Evolutionary conservation across 2,888 invertebrate genomes (phyloP).

Genomic region (Andrena marginata): DNA sequence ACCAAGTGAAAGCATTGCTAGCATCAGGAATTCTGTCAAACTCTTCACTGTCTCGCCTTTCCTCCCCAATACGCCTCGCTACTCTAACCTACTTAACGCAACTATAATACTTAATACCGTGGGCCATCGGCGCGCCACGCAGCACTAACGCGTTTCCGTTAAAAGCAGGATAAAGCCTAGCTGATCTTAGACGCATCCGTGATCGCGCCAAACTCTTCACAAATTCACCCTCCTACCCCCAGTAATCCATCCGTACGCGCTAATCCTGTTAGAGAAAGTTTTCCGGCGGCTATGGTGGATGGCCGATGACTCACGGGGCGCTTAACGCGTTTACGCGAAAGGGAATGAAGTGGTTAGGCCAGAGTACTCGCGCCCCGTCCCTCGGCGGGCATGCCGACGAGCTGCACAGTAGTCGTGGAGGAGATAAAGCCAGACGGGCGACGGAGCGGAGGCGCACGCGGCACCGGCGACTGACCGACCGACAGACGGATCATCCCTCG

Average conservation of each 20-base stretch:
- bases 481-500: slow-evolving; percentile 44
- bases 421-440: slow-evolving; percentile 45
- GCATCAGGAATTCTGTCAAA: background rate
- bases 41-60: background rate
- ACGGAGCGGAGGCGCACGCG: slow-evolving; percentile 57
- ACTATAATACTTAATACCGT: too few relatives aligned
- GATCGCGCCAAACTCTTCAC: too few relatives aligned
- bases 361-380: too few relatives aligned
- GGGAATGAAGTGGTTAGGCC: background rate
- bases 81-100: too few relatives aligned
- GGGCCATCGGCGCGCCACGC: too few relatives aligned
- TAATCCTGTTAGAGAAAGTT: background rate
- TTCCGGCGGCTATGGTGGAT: too few relatives aligned
- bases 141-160: too few relatives aligned
- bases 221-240: too few relatives aligned
- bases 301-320: background rate
- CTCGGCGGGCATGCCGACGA: background rate
- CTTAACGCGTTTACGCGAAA: background rate
- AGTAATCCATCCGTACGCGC: too few relatives aligned
- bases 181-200: too few relatives aligned
- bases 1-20: background rate
- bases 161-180: too few relatives aligned
- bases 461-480: slow-evolving; percentile 45
- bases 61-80: too few relatives aligned
- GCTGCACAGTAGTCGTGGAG: slow-evolving; percentile 38